Evolutionary conservation across 2,113 vertebrate genomes (phyloP), one percentile per base, ranked within the genome.

Genomic region (Anhinga rufa): DNA sequence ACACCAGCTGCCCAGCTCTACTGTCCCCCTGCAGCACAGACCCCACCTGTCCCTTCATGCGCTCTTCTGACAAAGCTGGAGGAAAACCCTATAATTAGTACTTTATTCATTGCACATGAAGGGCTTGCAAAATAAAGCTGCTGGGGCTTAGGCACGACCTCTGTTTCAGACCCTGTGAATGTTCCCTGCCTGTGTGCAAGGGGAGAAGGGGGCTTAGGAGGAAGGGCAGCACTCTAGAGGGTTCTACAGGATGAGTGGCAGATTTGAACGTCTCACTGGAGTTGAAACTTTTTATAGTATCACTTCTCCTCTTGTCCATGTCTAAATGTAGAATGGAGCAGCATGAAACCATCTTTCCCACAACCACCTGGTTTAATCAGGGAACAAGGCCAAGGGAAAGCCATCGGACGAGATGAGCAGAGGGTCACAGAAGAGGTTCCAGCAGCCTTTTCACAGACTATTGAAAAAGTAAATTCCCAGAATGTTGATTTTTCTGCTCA

Each of bases 251-350:
- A 94, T 94, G 25, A 93, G 38, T 9, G 3, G 32, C 61, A 93
- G 68, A 90, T 93, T 86, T 76, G 9, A 93, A 91, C 17, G 89
- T 94, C 81, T 87, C 46, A 70, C 40, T 87, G 66, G 54, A 88
- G 57, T 10, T 79, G 22, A 87, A 95, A 79, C 66, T 92, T 95
- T 95, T 93, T 93, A 93, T 95, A 96, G 89, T 9, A 74, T 46
- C 70, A 42, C 25, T 95, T 91, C 70, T 93, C 65, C 83, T 92
- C 34, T 44, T 84, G 34, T 7, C 49, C 13, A 1, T 85, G 68
- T 85, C 92, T 89, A 96, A 93, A 93, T 93, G 92, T 84, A 91
- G 83, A 93, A 76, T 55, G 40, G 55, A 92, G 69, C 42, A 54
- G 69, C 66, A 77, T 1, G 3, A 82, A 92, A 71, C 21, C 4